These are phyloP conservation scores for Lutraria rhynchaena DNA, from an alignment of 1,140 invertebrate genomes.

Conservation along the genomic window DNA sequence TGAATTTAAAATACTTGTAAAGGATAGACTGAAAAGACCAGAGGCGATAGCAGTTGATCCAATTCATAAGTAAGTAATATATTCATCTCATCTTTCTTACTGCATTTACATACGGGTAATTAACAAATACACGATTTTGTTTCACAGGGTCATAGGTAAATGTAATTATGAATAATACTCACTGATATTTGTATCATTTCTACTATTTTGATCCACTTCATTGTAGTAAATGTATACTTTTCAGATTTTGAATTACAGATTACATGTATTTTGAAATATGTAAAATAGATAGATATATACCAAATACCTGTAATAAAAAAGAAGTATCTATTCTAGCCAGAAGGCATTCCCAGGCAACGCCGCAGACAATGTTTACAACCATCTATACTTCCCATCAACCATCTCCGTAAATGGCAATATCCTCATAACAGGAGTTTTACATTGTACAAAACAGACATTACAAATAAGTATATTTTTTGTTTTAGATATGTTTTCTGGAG, in stretches of 20 bases:
- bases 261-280: too few species aligned
- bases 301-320: too few species aligned
- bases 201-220: neutral
- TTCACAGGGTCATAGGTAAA: neutral
- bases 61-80: slow-evolving; percentile 19
- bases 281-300: too few species aligned
- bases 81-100: neutral
- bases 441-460: too few species aligned
- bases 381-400: too few species aligned
- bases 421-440: too few species aligned
- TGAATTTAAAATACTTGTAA: slow-evolving; percentile 15
- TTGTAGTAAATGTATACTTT: too few species aligned
- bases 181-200: neutral
- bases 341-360: too few species aligned
- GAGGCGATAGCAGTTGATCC: slow-evolving; percentile 4
- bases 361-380: too few species aligned
- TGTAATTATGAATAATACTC: neutral
- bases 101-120: neutral
- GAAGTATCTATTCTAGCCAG: too few species aligned
- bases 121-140: neutral
- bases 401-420: too few species aligned
- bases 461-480: neutral
- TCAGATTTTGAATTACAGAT: too few species aligned
- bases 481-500: slow-evolving; percentile 46
- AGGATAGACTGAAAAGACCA: slow-evolving; percentile 1